Evolutionary conservation across 2,797 vertebrate species (phyloP), one percentile per base, ranked within the genome.

Genomic region (Peromyscus melanophrys): DNA sequence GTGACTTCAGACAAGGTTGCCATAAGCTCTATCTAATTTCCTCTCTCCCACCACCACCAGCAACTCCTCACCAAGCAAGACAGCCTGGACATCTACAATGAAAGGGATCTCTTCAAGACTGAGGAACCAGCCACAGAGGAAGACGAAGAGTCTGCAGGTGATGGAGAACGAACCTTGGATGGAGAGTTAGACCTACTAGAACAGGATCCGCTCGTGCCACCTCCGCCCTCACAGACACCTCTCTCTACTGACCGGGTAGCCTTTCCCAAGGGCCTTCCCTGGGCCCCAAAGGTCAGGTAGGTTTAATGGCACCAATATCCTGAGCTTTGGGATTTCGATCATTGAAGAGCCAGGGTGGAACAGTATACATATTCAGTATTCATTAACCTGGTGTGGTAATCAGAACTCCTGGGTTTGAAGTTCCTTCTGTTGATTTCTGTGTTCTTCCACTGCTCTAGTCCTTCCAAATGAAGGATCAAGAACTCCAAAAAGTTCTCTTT

Each of bases 281-380:
- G 99, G 99, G 99, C 99, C 75, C 99, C 99, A 83, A 99, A 99
- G 99, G 99, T 99, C 99, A 99, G 99, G 99, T 99, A 97, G 43
- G 85, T 96, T 93, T 89, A 55, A 43, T 69, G 81, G 69, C 29
- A 85, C 31, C 34, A 86, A 49, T 78, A 34, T n/a, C 49, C 75
- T 4, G 1, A 67, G 14, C 59, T 80, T 81, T 37, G 40, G n/a
- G 46, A 63, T 86, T 86, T 63, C 19, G 80, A 1, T 82, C 57
- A 71, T 69, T 46, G 49, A 52, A 55, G 52, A 25, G 31, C 52
- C 57, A 83, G 69, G 83, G 57, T 76, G 11, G 67, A 31, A 17
- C 69, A 61, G 4, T 87, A n/a, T 63, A 4, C 81, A 19, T 82
- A 37, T 78, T 75, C 90, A 78, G 52, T 43, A 37, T 67, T 84